Evolutionary conservation across 1,140 invertebrate species (phyloP).

Genomic region (Drosophila punjabiensis): DNA sequence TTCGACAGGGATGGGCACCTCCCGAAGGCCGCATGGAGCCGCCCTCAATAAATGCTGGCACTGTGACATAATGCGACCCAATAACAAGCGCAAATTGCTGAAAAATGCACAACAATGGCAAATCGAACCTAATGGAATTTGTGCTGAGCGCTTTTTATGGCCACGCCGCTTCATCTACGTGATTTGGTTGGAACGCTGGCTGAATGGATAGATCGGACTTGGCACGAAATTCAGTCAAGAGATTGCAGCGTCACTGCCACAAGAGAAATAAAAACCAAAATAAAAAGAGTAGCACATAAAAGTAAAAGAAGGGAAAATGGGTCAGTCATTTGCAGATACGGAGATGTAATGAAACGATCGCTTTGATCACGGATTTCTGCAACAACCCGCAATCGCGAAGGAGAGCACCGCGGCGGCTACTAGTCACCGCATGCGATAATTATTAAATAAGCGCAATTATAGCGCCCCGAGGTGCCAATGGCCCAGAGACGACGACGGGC

Average conservation of each 20-base stretch:
- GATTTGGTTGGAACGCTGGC: constrained; percentile 29
- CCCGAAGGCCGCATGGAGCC: constrained; percentile 18
- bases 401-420: constrained; percentile 27
- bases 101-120: constrained; percentile 34
- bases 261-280: not conserved
- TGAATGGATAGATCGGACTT: constrained; percentile 6
- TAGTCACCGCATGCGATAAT: constrained; percentile 55
- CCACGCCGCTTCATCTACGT: constrained; percentile 38
- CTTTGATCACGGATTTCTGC: constrained; percentile 21
- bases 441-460: constrained; percentile 76
- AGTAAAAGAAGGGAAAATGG: constrained; percentile 39
- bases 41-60: constrained; percentile 28
- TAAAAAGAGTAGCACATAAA: constrained; percentile 6
- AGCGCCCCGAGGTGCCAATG: constrained; percentile 33
- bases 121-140: constrained; percentile 49
- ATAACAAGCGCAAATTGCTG: constrained; percentile 37
- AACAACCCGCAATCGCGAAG: constrained; percentile 21
- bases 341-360: constrained; percentile 60
- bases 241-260: constrained; percentile 39
- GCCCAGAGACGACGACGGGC: constrained; percentile 24
- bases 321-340: constrained; percentile 34
- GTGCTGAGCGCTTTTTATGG: constrained; percentile 32
- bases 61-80: constrained; percentile 36
- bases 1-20: not conserved
- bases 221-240: constrained; percentile 24